These are phyloP conservation scores for Agrotis ipsilon DNA, from an alignment of 2,888 invertebrate species.

Conservation along the genomic window DNA sequence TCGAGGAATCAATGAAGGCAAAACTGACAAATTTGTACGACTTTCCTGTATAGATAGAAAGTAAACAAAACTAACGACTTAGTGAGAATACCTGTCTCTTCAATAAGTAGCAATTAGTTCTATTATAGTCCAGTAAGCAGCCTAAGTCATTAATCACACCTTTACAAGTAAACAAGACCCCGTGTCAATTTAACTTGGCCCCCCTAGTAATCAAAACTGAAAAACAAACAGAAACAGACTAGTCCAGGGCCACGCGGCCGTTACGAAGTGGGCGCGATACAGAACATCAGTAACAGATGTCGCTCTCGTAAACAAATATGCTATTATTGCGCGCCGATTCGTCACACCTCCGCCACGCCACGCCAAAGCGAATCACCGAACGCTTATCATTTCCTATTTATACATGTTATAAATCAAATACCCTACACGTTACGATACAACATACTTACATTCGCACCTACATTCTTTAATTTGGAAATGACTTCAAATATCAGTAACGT, in stretches of 20 bases:
- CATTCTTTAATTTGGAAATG: conserved; percentile 42
- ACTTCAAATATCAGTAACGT: conserved; percentile 16
- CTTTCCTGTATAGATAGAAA: conserved; percentile 14
- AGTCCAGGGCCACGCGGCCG: conserved; percentile 31
- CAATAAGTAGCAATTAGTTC: background rate
- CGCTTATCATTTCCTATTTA: conserved; percentile 59
- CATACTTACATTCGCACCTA: conserved; percentile 28
- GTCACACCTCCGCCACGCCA: conserved; percentile 60
- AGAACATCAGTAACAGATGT: conserved; percentile 66
- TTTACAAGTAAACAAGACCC: conserved; percentile 8
- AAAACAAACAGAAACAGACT: conserved; percentile 41
- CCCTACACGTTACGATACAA: conserved; percentile 24
- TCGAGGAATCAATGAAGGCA: conserved; percentile 42
- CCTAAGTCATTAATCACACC: conserved; percentile 11
- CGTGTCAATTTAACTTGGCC: conserved; percentile 10
- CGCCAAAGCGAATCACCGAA: conserved; percentile 49
- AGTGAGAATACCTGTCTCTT: background rate
- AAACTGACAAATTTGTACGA: conserved; percentile 7
- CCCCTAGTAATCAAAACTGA: conserved; percentile 28
- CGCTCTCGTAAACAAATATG: conserved; percentile 66
- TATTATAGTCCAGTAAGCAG: background rate
- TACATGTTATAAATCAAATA: conserved; percentile 57
- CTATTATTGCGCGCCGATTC: conserved; percentile 62
- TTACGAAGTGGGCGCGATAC: conserved; percentile 44
- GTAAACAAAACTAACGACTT: background rate